Conservation (phyloP, 2,888 invertebrate genomes). For the Orchesellides sinensis region DNA sequence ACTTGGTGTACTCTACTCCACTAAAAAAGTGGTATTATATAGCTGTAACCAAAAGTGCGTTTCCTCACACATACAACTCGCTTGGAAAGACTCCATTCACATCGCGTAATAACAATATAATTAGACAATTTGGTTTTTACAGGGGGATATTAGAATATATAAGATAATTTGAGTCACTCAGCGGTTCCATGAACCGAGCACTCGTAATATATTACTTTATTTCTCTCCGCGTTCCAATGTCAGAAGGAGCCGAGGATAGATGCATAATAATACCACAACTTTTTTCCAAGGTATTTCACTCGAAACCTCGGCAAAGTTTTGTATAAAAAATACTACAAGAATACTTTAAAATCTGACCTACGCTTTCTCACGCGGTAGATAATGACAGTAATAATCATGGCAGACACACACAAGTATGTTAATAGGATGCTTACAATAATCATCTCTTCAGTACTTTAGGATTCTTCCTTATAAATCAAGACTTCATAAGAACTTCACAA, state of each 20-base stretch:
- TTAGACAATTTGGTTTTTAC: slow-evolving; percentile 33
- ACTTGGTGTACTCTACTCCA: too few relatives aligned
- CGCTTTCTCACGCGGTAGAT: slow-evolving; percentile 72
- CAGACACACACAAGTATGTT: slow-evolving; percentile 58
- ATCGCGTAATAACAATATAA: slow-evolving; percentile 29
- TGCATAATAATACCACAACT: neutral
- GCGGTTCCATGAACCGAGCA: neutral
- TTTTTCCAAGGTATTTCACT: neutral
- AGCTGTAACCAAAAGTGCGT: too few relatives aligned
- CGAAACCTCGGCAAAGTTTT: neutral
- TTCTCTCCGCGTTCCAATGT: slow-evolving; percentile 21
- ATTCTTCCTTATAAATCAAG: neutral
- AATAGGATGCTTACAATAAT: slow-evolving; percentile 38
- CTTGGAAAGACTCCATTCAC: neutral
- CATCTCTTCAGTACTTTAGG: neutral
- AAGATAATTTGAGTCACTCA: slow-evolving; percentile 11
- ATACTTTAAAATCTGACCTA: slow-evolving; percentile 19
- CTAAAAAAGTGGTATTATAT: too few relatives aligned
- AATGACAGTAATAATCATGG: slow-evolving; percentile 64
- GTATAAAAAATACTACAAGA: neutral
- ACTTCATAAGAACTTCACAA: neutral
- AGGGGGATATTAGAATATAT: neutral
- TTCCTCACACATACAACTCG: neutral
- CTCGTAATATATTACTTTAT: neutral
- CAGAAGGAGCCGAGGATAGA: neutral